Percentiles rank a stretch among this genome's conserved stretches.
These are phyloP conservation scores for Schlechtendalia chinensis DNA, from an alignment of 1,140 invertebrate genomes.

Conservation along the genomic window DNA sequence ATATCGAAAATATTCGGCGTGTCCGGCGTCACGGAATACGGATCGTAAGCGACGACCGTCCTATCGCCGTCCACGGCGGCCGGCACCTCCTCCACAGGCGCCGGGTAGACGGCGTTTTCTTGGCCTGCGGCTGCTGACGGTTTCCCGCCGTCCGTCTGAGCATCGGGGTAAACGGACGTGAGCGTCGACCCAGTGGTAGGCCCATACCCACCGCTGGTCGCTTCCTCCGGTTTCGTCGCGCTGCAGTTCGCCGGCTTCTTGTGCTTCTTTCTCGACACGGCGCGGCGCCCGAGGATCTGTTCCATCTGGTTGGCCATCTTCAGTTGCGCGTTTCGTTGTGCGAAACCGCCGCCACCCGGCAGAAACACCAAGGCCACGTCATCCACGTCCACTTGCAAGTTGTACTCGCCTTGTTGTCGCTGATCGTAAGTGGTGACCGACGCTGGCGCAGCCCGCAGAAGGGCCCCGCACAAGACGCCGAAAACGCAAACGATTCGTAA, in stretches of 20 bases:
- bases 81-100: background rate
- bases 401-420: constrained; percentile 25
- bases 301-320: background rate
- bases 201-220: too few species aligned
- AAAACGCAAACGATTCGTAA: constrained; percentile 7
- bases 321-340: too few species aligned
- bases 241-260: background rate
- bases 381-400: constrained; percentile 21
- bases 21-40: background rate
- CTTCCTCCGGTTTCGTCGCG: background rate
- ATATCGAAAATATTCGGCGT: background rate
- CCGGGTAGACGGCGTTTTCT: background rate
- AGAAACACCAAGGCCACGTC: constrained; percentile 8
- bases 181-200: background rate
- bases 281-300: background rate
- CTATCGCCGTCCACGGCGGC: background rate
- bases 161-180: too few species aligned
- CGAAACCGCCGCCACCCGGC: background rate
- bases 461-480: background rate
- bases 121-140: background rate
- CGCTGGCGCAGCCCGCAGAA: background rate
- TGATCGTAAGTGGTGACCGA: constrained; percentile 38
- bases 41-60: background rate
- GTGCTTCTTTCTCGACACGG: constrained; percentile 7
- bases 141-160: background rate